A percentile compares a stretch with the other conserved stretches of the same genome.
Evolutionary conservation across 1,140 invertebrate species (phyloP).

Genomic region (Saccostrea cuccullata): DNA sequence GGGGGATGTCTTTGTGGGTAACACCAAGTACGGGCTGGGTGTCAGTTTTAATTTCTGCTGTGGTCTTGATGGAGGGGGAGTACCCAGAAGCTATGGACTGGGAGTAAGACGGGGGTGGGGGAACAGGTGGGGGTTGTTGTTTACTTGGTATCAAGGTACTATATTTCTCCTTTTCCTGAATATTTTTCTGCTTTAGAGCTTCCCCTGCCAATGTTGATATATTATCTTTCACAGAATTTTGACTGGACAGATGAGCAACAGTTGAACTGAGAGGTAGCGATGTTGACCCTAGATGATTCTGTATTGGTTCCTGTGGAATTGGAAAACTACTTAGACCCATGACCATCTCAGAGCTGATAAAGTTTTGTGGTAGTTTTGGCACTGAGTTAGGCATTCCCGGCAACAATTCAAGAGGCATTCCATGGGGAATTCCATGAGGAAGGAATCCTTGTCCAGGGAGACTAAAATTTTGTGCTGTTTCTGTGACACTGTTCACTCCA

Average conservation of each 20-base stretch:
- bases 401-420: conserved; percentile 46
- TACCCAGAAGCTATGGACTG: conserved; percentile 14
- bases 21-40: conserved; percentile 34
- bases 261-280: conserved; percentile 27
- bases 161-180: conserved; percentile 22
- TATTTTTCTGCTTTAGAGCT: conserved; percentile 17
- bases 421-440: conserved; percentile 59
- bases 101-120: conserved; percentile 38
- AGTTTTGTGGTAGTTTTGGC: conserved; percentile 28
- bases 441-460: conserved; percentile 41
- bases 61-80: background rate
- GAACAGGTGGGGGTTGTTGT: conserved; percentile 31
- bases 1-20: conserved; percentile 54
- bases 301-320: conserved; percentile 35
- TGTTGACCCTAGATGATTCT: conserved; percentile 11
- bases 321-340: conserved; percentile 33
- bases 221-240: conserved; percentile 24
- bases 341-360: conserved; percentile 12
- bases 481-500: background rate
- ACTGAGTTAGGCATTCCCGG: conserved; percentile 49
- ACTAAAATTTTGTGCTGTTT: background rate
- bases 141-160: background rate
- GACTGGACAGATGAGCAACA: conserved; percentile 22
- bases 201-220: background rate
- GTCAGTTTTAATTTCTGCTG: background rate